phyloP scores from a whole-genome alignment of 2,113 vertebrate species.

The Coptodon bakossiorum region DNA sequence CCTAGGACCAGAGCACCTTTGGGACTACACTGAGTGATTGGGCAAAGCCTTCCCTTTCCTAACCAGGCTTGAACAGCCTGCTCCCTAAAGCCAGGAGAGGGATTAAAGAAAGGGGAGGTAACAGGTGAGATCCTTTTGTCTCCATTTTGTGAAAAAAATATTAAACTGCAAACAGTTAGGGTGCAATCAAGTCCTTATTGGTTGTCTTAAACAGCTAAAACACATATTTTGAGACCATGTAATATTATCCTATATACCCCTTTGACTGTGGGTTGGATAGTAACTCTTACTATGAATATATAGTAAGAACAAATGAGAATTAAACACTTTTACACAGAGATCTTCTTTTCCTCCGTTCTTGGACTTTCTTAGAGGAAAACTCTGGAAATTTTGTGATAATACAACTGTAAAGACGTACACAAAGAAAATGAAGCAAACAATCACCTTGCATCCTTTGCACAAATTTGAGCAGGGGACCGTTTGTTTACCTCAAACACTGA shows the following conservation, averaged over 20 bases:
- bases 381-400: not conserved
- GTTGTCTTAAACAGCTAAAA: not conserved
- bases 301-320: not conserved
- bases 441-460: not conserved
- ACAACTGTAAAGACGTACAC: not conserved
- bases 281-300: not conserved
- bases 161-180: slow-evolving; percentile 7
- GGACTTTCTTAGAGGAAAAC: not conserved
- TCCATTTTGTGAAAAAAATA: not conserved
- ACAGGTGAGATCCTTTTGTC: slow-evolving; percentile 30
- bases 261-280: not conserved
- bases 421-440: not conserved
- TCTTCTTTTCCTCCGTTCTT: not conserved
- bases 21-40: slow-evolving; percentile 36
- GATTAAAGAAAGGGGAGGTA: slow-evolving; percentile 9
- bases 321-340: not conserved
- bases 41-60: slow-evolving; percentile 11
- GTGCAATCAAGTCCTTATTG: not conserved
- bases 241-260: not conserved
- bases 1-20: slow-evolving; percentile 19
- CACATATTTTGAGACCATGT: not conserved
- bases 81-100: not conserved
- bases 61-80: not conserved
- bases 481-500: not conserved
- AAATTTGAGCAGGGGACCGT: not conserved